Evolutionary conservation across 2,888 invertebrate genomes (phyloP).

Genomic region (Amphipoea lucens): DNA sequence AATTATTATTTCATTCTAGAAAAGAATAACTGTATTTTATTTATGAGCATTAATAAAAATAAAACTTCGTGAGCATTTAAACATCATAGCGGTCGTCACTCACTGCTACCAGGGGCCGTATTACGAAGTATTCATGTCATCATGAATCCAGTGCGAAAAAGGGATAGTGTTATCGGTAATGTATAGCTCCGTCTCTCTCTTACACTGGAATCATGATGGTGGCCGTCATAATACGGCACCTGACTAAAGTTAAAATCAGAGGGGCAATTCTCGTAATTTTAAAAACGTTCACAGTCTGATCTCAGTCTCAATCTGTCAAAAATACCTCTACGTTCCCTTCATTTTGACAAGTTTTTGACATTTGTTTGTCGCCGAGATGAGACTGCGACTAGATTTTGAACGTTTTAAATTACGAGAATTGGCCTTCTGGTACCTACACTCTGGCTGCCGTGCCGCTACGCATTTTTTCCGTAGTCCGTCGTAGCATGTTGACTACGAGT

Average conservation of each 20-base stretch:
- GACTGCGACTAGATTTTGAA: too few species aligned
- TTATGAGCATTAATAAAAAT: neutral
- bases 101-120: neutral
- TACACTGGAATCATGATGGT: neutral
- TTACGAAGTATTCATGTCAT: too few species aligned
- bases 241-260: neutral
- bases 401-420: too few species aligned
- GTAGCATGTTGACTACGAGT: slow-evolving; percentile 32
- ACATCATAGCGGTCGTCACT: neutral
- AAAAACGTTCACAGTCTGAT: too few species aligned
- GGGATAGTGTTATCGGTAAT: too few species aligned
- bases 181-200: neutral
- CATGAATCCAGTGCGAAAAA: too few species aligned
- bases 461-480: slow-evolving; percentile 27
- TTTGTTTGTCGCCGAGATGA: too few species aligned
- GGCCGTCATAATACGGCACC: too few species aligned
- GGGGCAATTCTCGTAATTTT: too few species aligned
- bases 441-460: slow-evolving; percentile 12
- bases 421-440: neutral
- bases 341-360: too few species aligned
- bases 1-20: neutral
- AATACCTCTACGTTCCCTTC: too few species aligned
- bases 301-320: too few species aligned
- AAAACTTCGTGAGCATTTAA: neutral
- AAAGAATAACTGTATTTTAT: neutral